Conservation (phyloP, 2,888 invertebrate species). For the Tipula confusa region DNA sequence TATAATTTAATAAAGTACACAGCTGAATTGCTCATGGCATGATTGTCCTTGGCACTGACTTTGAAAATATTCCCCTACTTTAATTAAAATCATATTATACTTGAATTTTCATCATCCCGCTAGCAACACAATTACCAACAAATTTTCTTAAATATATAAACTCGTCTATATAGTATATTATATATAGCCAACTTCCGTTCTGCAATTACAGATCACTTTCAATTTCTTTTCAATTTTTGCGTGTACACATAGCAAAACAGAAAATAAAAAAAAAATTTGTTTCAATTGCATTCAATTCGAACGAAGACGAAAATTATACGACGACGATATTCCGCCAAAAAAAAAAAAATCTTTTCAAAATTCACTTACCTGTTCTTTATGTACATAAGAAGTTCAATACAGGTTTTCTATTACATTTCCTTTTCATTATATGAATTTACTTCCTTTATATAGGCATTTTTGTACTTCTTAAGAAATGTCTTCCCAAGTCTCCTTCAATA, state of each 20-base stretch:
- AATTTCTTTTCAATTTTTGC: not conserved
- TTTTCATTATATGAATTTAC: constrained; percentile 13
- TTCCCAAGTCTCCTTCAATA: not conserved
- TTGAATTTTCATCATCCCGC: not conserved
- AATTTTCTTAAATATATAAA: too few relatives aligned
- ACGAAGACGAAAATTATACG: not conserved
- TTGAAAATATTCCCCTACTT: not conserved
- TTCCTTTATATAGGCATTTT: not conserved
- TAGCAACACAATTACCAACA: not conserved
- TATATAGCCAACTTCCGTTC: not conserved
- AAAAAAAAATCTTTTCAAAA: not conserved
- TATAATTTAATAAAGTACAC: not conserved
- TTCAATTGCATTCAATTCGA: not conserved
- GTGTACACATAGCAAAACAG: not conserved
- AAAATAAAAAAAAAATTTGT: not conserved
- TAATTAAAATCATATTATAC: too few relatives aligned
- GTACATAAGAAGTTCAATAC: not conserved
- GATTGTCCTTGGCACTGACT: not conserved
- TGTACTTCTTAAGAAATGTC: not conserved
- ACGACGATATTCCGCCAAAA: not conserved
- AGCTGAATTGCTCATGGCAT: not conserved
- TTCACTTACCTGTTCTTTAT: constrained; percentile 26
- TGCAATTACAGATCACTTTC: constrained; percentile 25
- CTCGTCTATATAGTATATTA: too few relatives aligned
- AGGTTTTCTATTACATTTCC: constrained; percentile 29